phyloP scores from a whole-genome alignment of 1,140 invertebrate genomes.

The Plodia interpunctella region DNA sequence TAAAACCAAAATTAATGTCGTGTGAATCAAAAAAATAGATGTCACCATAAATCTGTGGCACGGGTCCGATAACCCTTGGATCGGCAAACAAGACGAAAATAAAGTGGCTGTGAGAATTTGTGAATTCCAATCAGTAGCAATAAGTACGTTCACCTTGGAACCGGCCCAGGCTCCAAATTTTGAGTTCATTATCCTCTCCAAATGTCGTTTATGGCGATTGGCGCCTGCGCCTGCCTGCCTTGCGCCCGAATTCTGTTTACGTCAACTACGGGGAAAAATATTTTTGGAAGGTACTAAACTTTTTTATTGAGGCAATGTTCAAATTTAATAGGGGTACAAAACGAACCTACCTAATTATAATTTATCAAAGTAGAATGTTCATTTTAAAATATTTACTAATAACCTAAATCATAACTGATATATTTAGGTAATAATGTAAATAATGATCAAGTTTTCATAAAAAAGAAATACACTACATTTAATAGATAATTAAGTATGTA shows the following conservation, averaged over 20 bases:
- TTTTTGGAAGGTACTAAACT: neutral
- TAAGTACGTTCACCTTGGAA: constrained; percentile 69
- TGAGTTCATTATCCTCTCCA: constrained; percentile 67
- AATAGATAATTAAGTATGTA: too few species aligned
- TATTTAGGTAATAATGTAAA: too few species aligned
- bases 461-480: too few species aligned
- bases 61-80: constrained; percentile 60
- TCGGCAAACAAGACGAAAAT: constrained; percentile 60
- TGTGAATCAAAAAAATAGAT: too few species aligned
- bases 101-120: constrained; percentile 54
- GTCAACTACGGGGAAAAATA: constrained; percentile 10
- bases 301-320: too few species aligned
- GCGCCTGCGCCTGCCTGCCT: constrained; percentile 24
- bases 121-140: constrained; percentile 60
- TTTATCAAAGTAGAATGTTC: too few species aligned
- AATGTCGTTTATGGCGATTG: constrained; percentile 48
- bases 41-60: neutral
- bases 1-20: too few species aligned
- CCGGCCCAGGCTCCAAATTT: constrained; percentile 59
- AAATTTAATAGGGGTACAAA: too few species aligned
- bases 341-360: too few species aligned
- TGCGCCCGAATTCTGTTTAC: constrained; percentile 17
- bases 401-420: too few species aligned
- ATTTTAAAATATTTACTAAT: too few species aligned
- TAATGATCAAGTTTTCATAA: too few species aligned